Evolutionary conservation across 2,797 vertebrate species (phyloP), one percentile per base, ranked within the genome.

Genomic region (Mallotus villosus): DNA sequence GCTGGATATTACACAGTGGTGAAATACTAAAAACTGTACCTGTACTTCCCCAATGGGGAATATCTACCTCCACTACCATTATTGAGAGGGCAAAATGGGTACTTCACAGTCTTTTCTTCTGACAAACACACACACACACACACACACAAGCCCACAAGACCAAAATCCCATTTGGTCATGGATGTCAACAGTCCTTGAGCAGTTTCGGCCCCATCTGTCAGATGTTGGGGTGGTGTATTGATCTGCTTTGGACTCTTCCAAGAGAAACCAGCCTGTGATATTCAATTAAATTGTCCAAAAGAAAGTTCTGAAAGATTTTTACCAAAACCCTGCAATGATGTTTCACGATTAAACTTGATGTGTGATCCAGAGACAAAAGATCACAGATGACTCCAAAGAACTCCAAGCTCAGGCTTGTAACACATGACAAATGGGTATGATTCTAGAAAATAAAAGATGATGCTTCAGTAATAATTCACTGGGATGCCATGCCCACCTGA

Each of bases 311-410:
- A 81, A 78, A 74, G 71, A 78, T 65, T 70, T 79, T 68, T 55
- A 82, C 74, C 83, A 84, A 84, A 81, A 79, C 81, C 85, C 14
- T 70, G 75, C 76, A 70, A 75, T 80, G 71, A 2, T 46, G 41
- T 85, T 72, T 78, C 81, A 73, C 82, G 75, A 69, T 66, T 67
- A 80, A 77, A 76, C 53, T 64, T 72, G 75, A 22, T 24, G 51
- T 72, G 19, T 78, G 51, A 68, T 83, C 85, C 82, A 78, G 75
- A 81, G 84, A 86, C 85, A 78, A 76, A 64, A 78, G 72, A 85
- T 84, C 81, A 75, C 73, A 68, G 9, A 68, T 7, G 29, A 57
- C 27, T 19, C 53, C 19, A 68, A 68, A 68, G 53, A 63, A 19
- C 27, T 32, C 6, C 61, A 63, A 29, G 22, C 58, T 63, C 17